Conservation (phyloP, 2,888 invertebrate species). For the Keiferia lycopersicella region DNA sequence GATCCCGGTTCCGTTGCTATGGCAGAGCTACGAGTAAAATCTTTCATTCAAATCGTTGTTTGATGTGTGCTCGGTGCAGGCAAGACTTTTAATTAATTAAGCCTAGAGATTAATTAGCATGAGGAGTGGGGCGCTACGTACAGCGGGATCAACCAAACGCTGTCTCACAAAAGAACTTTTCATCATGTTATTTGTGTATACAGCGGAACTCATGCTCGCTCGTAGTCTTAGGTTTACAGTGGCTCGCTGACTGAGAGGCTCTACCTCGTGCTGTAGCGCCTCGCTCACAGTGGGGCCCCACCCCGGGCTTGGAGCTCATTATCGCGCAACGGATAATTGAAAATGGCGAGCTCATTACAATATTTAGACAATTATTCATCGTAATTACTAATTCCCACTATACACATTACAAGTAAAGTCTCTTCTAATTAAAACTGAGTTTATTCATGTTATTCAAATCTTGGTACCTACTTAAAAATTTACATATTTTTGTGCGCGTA, state of each 20-base stretch:
- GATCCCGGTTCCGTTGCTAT: conserved; percentile 8
- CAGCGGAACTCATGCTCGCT: background rate
- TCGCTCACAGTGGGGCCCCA: conserved; percentile 7
- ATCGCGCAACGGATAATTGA: conserved; percentile 50
- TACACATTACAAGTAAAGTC: conserved; percentile 3
- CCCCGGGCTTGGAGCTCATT: conserved; percentile 45
- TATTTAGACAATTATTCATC: conserved; percentile 56
- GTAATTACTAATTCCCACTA: conserved; percentile 23
- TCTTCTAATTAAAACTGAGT: conserved; percentile 11
- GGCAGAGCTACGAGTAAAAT: background rate
- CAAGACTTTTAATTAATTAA: conserved; percentile 23
- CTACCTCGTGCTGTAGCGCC: background rate
- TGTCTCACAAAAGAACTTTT: background rate
- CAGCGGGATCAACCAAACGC: background rate
- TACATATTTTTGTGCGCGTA: conserved; percentile 9
- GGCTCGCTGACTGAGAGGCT: conserved; percentile 4
- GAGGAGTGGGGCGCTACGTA: background rate
- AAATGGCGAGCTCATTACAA: conserved; percentile 59
- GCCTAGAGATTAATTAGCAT: conserved; percentile 26
- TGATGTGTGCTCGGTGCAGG: conserved; percentile 1
- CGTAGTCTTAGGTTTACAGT: background rate
- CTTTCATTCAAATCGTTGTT: conserved; percentile 8
- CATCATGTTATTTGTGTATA: background rate
- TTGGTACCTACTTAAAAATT: conserved; percentile 1
- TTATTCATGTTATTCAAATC: background rate